phyloP scores from a whole-genome alignment of 2,888 invertebrate genomes.

The Pemphredon lugubris region DNA sequence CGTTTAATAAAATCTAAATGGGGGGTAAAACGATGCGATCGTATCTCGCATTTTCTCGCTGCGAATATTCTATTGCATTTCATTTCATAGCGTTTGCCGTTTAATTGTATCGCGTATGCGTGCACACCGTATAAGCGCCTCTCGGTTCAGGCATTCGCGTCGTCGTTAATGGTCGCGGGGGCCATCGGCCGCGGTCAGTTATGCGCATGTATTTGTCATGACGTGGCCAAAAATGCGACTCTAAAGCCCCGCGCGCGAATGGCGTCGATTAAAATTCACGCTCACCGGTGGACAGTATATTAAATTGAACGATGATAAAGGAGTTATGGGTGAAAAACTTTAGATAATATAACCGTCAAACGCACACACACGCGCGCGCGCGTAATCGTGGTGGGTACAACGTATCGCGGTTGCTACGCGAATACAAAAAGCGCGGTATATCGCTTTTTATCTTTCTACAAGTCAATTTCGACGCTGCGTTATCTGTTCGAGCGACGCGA shows the following conservation, averaged over 20 bases:
- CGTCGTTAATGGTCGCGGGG: constrained; percentile 58
- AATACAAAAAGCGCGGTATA: too few species aligned
- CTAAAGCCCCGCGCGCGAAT: constrained; percentile 4
- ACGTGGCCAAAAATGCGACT: constrained; percentile 39
- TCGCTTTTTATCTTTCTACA: too few species aligned
- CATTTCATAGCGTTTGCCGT: constrained; percentile 69
- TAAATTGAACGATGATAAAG: too few species aligned
- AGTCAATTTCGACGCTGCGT: too few species aligned
- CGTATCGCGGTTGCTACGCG: too few species aligned
- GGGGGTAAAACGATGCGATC: constrained; percentile 48
- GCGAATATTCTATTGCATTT: constrained; percentile 58
- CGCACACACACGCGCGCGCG: too few species aligned
- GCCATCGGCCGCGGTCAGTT: constrained; percentile 61
- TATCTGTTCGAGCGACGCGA: too few species aligned
- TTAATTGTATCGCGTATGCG: constrained; percentile 67
- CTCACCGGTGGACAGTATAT: too few species aligned
- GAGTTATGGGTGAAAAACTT: too few species aligned
- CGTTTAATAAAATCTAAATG: constrained; percentile 71
- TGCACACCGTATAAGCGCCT: constrained; percentile 34
- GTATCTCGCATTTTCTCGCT: constrained; percentile 1
- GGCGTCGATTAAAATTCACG: constrained; percentile 21
- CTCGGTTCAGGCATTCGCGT: constrained; percentile 41
- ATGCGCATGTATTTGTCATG: constrained; percentile 52
- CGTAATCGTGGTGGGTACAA: too few species aligned
- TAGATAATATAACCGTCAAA: too few species aligned